Percentiles rank a stretch among this genome's conserved stretches.
Evolutionary conservation across 2,113 vertebrate species (phyloP).

Genomic region (Ascaphus truei): DNA sequence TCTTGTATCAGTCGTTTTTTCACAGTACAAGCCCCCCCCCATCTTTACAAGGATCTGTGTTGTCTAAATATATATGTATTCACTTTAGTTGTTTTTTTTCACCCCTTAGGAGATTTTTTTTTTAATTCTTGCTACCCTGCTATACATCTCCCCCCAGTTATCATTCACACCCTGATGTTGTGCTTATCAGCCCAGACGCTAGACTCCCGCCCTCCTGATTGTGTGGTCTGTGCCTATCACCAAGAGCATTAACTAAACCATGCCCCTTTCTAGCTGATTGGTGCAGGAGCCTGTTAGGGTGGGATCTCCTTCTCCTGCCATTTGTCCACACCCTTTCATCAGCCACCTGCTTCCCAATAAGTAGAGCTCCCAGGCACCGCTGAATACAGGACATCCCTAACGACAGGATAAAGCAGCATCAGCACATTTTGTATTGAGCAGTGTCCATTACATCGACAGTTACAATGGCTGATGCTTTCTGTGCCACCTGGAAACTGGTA

Average conservation of each 20-base stretch:
- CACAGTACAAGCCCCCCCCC: too few species aligned
- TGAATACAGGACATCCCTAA: neutral
- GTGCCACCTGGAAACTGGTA: constrained; percentile 86
- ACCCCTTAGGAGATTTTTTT: too few species aligned
- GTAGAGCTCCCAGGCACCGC: constrained; percentile 11
- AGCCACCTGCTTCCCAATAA: constrained; percentile 20
- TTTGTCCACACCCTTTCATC: constrained; percentile 23
- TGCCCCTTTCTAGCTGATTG: constrained; percentile 14
- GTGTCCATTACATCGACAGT: neutral
- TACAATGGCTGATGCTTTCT: constrained; percentile 88
- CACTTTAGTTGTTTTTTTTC: too few species aligned
- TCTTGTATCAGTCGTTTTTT: too few species aligned
- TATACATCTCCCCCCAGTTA: too few species aligned
- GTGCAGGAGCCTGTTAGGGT: neutral
- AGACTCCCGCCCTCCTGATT: too few species aligned
- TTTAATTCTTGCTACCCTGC: too few species aligned
- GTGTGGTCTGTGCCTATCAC: constrained; percentile 19
- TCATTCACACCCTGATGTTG: too few species aligned
- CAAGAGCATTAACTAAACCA: neutral
- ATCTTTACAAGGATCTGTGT: too few species aligned
- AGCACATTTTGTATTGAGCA: neutral
- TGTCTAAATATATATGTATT: too few species aligned
- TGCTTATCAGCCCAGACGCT: too few species aligned
- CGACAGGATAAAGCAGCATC: neutral
- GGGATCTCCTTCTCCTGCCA: constrained; percentile 1